Evolutionary conservation across 1,140 invertebrate genomes (phyloP).

Genomic region (Leguminivora glycinivorella): DNA sequence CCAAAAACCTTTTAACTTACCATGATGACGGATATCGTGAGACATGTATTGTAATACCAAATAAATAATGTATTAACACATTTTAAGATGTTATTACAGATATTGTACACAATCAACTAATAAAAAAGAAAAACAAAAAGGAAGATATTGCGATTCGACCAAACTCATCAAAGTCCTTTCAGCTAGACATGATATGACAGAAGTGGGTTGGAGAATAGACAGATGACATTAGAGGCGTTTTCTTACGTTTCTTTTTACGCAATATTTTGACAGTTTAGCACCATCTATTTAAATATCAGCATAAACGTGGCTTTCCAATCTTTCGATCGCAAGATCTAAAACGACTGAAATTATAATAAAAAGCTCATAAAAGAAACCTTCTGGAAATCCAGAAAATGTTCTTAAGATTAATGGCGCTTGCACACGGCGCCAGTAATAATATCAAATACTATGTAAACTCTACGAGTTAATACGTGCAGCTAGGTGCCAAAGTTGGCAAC

Average conservation of each 20-base stretch:
- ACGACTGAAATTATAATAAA: no score
- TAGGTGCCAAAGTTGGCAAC: no score
- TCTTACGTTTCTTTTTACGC: background rate
- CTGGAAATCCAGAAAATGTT: no score
- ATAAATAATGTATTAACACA: background rate
- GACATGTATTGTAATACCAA: slow-evolving; percentile 4
- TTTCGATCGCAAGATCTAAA: no score
- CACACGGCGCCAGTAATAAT: no score
- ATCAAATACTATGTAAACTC: no score
- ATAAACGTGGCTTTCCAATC: no score
- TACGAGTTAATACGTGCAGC: no score
- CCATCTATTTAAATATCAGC: no score
- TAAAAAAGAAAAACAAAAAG: slow-evolving; percentile 21
- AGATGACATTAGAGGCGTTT: background rate
- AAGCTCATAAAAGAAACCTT: no score
- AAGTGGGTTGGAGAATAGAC: background rate
- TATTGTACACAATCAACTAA: slow-evolving; percentile 11
- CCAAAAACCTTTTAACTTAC: background rate
- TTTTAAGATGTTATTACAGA: slow-evolving; percentile 1
- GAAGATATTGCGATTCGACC: slow-evolving; percentile 21
- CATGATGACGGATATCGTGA: slow-evolving; percentile 17
- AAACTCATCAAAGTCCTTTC: slow-evolving; percentile 8
- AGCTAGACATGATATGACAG: slow-evolving; percentile 24
- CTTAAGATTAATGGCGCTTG: no score
- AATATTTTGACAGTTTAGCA: background rate